Evolutionary conservation across 1,140 invertebrate species (phyloP).

Genomic region (Drosophila biarmipes): DNA sequence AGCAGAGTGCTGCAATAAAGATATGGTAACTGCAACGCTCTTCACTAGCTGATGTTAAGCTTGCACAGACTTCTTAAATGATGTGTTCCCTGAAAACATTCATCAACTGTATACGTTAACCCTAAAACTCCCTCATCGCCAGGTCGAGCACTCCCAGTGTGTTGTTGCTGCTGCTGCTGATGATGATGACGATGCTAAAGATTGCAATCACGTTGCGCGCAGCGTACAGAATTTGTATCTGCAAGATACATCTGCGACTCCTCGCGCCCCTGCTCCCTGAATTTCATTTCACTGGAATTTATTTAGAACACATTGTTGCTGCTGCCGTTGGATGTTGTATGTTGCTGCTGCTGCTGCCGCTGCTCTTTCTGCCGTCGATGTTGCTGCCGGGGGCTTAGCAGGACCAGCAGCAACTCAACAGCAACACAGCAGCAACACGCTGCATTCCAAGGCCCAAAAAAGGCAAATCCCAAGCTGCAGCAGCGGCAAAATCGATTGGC

Average conservation of each 20-base stretch:
- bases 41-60: not conserved
- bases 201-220: constrained; percentile 78
- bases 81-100: not conserved
- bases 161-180: constrained; percentile 34
- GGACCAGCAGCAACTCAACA: constrained; percentile 31
- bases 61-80: not conserved
- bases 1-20: too few relatives aligned
- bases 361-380: constrained; percentile 31
- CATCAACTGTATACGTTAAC: not conserved
- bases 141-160: not conserved
- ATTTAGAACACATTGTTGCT: constrained; percentile 79
- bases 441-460: constrained; percentile 77
- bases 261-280: constrained; percentile 46
- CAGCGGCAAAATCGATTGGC: constrained; percentile 44
- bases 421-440: constrained; percentile 52
- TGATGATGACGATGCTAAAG: constrained; percentile 77
- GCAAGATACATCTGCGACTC: constrained; percentile 66
- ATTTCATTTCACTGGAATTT: constrained; percentile 79
- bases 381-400: constrained; percentile 34
- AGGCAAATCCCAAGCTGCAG: constrained; percentile 71
- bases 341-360: constrained; percentile 35
- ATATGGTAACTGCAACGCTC: too few relatives aligned
- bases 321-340: constrained; percentile 33
- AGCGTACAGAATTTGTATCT: constrained; percentile 77
- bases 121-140: not conserved